Conservation (phyloP, 2,113 vertebrate genomes). For the Centropristis striata region DNA sequence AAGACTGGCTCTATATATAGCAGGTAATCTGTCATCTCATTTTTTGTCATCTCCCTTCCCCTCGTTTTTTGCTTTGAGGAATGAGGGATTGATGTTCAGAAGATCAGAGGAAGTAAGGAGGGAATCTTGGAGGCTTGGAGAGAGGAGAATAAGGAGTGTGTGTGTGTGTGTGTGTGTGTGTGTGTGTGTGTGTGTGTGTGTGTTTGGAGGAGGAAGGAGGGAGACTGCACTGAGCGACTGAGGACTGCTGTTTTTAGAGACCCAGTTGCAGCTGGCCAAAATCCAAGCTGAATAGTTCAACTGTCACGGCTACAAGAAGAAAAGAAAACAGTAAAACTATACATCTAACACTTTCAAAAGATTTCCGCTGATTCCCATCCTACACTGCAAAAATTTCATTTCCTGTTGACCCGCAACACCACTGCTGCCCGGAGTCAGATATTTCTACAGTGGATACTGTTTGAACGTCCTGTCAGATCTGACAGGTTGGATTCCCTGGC, state of each 20-base stretch:
- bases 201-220: conserved; percentile 16
- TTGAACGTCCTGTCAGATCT: conserved; percentile 61
- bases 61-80: conserved; percentile 73
- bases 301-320: conserved; percentile 37
- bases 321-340: conserved; percentile 20
- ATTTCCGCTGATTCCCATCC: conserved; percentile 56
- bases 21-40: conserved; percentile 80
- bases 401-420: conserved; percentile 44
- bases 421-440: conserved; percentile 43
- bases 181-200: conserved; percentile 42
- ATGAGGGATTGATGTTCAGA: conserved; percentile 77
- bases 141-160: conserved; percentile 47
- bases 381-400: conserved; percentile 32
- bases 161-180: conserved; percentile 22
- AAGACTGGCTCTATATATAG: conserved; percentile 78
- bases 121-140: conserved; percentile 62
- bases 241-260: conserved; percentile 66
- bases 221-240: conserved; percentile 27
- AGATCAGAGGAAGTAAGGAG: conserved; percentile 74
- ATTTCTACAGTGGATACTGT: conserved; percentile 54
- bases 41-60: conserved; percentile 72
- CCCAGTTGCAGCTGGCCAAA: conserved; percentile 56
- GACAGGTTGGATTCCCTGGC: conserved; percentile 56
- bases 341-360: conserved; percentile 59
- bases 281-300: conserved; percentile 48